Evolutionary conservation across 2,113 vertebrate genomes (phyloP).

Genomic region (Oryzias curvinotus): DNA sequence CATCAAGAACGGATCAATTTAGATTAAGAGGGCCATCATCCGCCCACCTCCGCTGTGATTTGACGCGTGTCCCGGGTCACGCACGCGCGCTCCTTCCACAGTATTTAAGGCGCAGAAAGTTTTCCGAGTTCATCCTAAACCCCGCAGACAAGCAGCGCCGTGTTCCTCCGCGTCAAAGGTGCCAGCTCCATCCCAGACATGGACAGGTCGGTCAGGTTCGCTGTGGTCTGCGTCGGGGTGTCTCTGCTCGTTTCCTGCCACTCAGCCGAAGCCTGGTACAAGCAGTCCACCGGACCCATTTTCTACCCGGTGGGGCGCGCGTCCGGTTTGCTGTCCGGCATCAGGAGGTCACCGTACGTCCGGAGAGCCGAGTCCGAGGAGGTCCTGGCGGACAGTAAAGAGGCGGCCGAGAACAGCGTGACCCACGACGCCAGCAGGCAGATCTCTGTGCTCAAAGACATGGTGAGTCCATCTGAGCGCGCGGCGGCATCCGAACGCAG

Average conservation of each 20-base stretch:
- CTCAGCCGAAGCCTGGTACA: conserved; percentile 80
- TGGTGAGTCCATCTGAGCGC: conserved; percentile 69
- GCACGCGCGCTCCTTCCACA: conserved; percentile 36
- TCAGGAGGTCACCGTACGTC: conserved; percentile 74
- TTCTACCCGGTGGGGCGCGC: conserved; percentile 84
- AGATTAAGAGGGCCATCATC: conserved; percentile 56
- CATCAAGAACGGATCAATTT: conserved; percentile 47
- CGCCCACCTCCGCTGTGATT: conserved; percentile 61
- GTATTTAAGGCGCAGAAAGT: conserved; percentile 72
- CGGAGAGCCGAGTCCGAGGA: conserved; percentile 71
- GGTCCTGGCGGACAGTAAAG: conserved; percentile 44
- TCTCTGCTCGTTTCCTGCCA: conserved; percentile 77
- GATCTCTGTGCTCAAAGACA: conserved; percentile 68
- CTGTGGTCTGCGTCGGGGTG: conserved; percentile 71
- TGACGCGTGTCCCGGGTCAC: conserved; percentile 65
- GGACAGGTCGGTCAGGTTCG: conserved; percentile 59
- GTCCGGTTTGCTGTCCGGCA: conserved; percentile 82
- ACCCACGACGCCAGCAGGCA: conserved; percentile 35
- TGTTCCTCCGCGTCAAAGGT: conserved; percentile 30
- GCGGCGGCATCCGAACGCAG: no score
- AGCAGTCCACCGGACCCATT: conserved; percentile 76
- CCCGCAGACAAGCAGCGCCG: conserved; percentile 3
- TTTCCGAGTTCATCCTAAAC: conserved; percentile 38
- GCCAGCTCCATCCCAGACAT: conserved; percentile 49
- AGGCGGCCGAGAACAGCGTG: conserved; percentile 49